phyloP scores from a whole-genome alignment of 2,888 invertebrate species.

The Branchellion lobata region DNA sequence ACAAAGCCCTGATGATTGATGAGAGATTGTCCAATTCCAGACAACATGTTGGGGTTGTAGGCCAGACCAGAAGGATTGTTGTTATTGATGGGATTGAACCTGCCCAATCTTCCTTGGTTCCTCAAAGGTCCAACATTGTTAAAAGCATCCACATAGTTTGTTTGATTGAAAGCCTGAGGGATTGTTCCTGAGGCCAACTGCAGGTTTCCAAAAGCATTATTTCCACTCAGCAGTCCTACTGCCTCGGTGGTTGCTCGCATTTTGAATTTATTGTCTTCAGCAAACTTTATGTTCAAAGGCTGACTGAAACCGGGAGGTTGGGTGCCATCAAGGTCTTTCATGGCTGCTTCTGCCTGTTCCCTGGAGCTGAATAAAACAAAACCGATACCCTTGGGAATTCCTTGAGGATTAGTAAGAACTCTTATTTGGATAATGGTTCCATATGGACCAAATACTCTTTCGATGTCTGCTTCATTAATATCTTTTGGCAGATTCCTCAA shows the following conservation, averaged over 20 bases:
- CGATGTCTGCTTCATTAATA: conserved; percentile 73
- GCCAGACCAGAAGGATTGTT: conserved; percentile 16
- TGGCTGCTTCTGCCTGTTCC: conserved; percentile 49
- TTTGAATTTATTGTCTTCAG: conserved; percentile 72
- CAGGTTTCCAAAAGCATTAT: conserved; percentile 29
- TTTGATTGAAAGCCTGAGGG: conserved; percentile 4
- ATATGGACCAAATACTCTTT: conserved; percentile 81
- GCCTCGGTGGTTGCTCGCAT: conserved; percentile 43
- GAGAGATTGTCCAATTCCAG: conserved; percentile 5
- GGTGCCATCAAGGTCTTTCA: conserved; percentile 47
- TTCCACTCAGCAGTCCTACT: conserved; percentile 18
- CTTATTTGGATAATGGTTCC: conserved; percentile 86
- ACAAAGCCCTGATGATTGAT: conserved; percentile 54
- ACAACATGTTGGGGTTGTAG: neutral
- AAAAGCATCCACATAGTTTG: conserved; percentile 42
- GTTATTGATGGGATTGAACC: conserved; percentile 48
- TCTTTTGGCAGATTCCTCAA: conserved; percentile 79
- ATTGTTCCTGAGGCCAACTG: conserved; percentile 14
- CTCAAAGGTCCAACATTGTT: conserved; percentile 47
- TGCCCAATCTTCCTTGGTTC: conserved; percentile 37
- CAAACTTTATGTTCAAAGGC: conserved; percentile 80
- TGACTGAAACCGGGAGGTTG: conserved; percentile 62
- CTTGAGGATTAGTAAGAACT: conserved; percentile 79
- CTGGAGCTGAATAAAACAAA: conserved; percentile 76
- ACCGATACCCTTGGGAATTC: conserved; percentile 83